These are phyloP conservation scores for Drosophila tsacasi DNA, from an alignment of 1,140 invertebrate species.

Conservation along the genomic window DNA sequence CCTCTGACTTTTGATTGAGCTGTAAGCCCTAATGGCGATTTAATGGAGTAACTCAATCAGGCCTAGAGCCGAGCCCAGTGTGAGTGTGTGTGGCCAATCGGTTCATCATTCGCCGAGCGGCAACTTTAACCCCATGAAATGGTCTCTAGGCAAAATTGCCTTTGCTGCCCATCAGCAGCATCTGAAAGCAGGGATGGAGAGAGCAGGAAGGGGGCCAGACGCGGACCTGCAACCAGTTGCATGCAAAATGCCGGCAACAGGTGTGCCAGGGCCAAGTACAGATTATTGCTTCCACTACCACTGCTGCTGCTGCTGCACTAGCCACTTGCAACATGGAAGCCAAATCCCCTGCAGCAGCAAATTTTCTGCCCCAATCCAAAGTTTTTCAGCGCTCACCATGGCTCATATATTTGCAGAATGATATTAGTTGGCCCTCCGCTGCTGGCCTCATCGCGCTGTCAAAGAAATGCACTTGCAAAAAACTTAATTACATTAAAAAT, in stretches of 20 bases:
- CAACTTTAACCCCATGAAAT: constrained; percentile 70
- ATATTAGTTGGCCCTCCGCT: constrained; percentile 73
- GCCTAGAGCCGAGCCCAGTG: neutral
- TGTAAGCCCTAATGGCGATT: constrained; percentile 59
- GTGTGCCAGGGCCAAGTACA: constrained; percentile 60
- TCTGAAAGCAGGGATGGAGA: constrained; percentile 3
- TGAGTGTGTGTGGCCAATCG: constrained; percentile 29
- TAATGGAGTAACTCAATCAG: constrained; percentile 64
- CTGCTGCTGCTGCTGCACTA: constrained; percentile 48
- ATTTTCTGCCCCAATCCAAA: constrained; percentile 50
- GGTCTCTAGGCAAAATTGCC: constrained; percentile 54
- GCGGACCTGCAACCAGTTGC: constrained; percentile 64
- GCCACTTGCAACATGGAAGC: constrained; percentile 65
- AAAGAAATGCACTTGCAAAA: constrained; percentile 6
- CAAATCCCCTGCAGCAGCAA: constrained; percentile 76
- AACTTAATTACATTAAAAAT: neutral
- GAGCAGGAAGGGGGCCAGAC: constrained; percentile 8
- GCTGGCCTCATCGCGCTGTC: constrained; percentile 32
- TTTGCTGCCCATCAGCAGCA: constrained; percentile 68
- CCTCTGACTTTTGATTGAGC: constrained; percentile 41
- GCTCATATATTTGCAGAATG: constrained; percentile 78
- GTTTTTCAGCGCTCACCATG: constrained; percentile 69
- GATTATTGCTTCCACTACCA: constrained; percentile 19
- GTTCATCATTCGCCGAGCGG: constrained; percentile 22
- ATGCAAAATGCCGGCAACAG: constrained; percentile 80